Conservation (phyloP, 2,113 vertebrate species). For the Platanista minor region DNA sequence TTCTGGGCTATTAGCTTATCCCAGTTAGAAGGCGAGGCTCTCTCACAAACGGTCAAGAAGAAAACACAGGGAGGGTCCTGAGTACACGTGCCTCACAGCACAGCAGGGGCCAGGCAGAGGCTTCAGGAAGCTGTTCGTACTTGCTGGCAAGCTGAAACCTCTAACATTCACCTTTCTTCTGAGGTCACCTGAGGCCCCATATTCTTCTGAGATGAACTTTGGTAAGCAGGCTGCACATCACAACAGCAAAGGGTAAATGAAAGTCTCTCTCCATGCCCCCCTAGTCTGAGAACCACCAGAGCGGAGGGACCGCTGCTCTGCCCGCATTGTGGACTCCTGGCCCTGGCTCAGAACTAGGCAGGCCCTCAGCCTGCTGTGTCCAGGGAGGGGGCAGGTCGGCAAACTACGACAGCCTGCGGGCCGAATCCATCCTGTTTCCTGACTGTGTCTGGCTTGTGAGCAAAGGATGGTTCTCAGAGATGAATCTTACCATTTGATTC, state of each 20-base stretch:
- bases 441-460: not conserved
- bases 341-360: not conserved
- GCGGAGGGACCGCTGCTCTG: not conserved
- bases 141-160: not conserved
- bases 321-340: not conserved
- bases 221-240: not conserved
- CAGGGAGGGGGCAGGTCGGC: not conserved
- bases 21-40: not conserved
- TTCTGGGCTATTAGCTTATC: not conserved
- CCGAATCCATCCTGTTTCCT: not conserved
- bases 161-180: not conserved
- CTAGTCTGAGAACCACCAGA: not conserved
- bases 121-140: not conserved
- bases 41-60: not conserved
- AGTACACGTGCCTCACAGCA: fast-evolving
- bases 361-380: not conserved
- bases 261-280: not conserved
- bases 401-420: not conserved
- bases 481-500: not conserved
- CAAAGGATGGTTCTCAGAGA: not conserved
- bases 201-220: not conserved
- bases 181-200: not conserved
- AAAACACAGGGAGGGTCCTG: not conserved
- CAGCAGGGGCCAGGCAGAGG: not conserved
- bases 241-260: not conserved